Base-by-base conservation (phyloP, 2,797 vertebrate genomes). In the Etheostoma nigrum region DNA sequence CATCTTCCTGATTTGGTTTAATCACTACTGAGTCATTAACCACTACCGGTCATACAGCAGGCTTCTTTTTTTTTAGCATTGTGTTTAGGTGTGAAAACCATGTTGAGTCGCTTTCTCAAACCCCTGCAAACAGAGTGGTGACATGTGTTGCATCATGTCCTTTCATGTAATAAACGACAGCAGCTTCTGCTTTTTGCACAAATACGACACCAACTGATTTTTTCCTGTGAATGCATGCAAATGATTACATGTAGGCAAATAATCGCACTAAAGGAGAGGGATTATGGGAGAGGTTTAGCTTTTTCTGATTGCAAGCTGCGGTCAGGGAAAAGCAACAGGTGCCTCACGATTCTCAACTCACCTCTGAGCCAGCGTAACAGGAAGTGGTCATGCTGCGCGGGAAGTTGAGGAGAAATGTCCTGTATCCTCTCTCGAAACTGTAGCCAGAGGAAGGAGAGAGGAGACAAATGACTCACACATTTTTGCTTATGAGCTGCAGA, bases 301-400 rank as follows among this genome's bases (percentile, higher is more conserved):
- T 4, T 49, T 55, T 44, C 44, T 47, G 16, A 51, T 9, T 15
- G 13, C 6, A n/a, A 6, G 21, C 14, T 21, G 52, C 1, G 21
- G 33, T 52, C 27, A 3, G 3, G 5, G 3, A 10, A 30, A 49
- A 47, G 16, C 25, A 21, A 21, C 14, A 62, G n/a, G 36, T 72
- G 54, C n/a, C 10, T 19, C 8, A 1, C 4, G 27, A 0, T n/a
- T 40, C 23, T 67, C 10, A 82, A 72, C 89, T 86, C 71, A 99
- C 98, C 98, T 96, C 98, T 92, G 48, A 99, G 97, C 98, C 98
- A 99, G 21, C 97, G 96, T 66, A 99, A 93, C 75, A 99, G 94
- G 91, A 96, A 99, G 82, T 97, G 94, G 89, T 99, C 98, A 0
- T 96, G 95, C 72, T 97, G 97, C 6, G 91, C 89, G 4, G 97